Base-by-base conservation (phyloP, 1,140 invertebrate species). In the Tachypleus tridentatus region DNA sequence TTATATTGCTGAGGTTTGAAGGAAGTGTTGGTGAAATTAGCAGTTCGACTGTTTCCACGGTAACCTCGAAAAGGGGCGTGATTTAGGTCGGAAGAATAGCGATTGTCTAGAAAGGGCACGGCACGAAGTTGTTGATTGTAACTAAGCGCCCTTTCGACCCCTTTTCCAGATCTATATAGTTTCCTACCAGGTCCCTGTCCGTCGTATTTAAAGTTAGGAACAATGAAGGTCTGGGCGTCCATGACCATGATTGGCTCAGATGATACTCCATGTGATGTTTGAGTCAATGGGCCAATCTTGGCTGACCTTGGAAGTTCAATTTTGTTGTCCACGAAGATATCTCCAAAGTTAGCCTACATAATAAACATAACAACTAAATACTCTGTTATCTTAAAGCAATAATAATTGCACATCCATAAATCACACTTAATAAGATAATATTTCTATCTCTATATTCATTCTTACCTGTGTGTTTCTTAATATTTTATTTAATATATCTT, bases 141-240 rank as follows among this genome's bases (percentile, higher is more conserved):
- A 29, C 29, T 29, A 29, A 6, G 60, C 5, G 47, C 3, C 7
- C 50, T 61, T 49, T 47, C n/a, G 10, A 5, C n/a, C 6, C 48
- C 29, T 11, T 49, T 61, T 51, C 11, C n/a, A 51, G 48, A 61
- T 60, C 29, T 29, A 29, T 29, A 29, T 29, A 29, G 29, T 29
- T 5, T 75, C 79, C 79, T 75, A 91, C 90, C 89, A 77, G 91
- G 91, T 62, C 90, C 90, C 76, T 88, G 86, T 61, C 90, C 91
- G 71, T 94, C 91, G 72, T 93, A 93, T 49, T 85, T 88, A 72
- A 94, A 90, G 74, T 87, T 86, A 2, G 89, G 89, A 61, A 94
- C 82, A 63, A 94, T 80, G 58, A 94, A 81, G 6, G 91, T 94
- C 78, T 94, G 91, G 4, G 90, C 89, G 76, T 94, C 91, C 5